Evolutionary conservation across 2,113 vertebrate genomes (phyloP).

Genomic region (Callipepla squamata): DNA sequence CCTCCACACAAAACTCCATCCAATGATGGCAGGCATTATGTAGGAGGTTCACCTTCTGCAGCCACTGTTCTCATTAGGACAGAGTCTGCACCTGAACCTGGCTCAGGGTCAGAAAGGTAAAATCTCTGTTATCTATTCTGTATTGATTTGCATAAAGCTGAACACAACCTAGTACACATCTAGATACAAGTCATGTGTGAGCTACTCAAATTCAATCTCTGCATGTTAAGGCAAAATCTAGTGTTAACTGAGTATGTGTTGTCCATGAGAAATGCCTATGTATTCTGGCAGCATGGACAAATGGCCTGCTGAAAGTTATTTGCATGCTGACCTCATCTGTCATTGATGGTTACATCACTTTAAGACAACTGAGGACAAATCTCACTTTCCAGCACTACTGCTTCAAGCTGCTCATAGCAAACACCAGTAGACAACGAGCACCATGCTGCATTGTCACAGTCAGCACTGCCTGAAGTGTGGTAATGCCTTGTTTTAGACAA

Average conservation of each 20-base stretch:
- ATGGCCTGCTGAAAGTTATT: not conserved
- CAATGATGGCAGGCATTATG: accelerated
- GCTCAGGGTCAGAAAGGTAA: not conserved
- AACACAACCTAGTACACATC: not conserved
- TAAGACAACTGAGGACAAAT: conserved; percentile 51
- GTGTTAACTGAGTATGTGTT: not conserved
- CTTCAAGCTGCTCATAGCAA: not conserved
- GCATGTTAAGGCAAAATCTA: not conserved
- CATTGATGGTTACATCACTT: conserved; percentile 32
- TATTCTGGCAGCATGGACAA: too few species aligned
- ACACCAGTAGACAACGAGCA: not conserved
- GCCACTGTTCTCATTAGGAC: not conserved
- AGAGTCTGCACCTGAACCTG: not conserved
- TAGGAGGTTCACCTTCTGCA: not conserved
- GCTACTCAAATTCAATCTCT: not conserved
- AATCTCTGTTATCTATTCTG: not conserved
- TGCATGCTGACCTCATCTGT: conserved; percentile 31
- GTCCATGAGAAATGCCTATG: too few species aligned
- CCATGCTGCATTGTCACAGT: accelerated
- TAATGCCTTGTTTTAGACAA: not conserved
- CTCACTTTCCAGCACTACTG: not conserved
- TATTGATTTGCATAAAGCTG: conserved; percentile 10
- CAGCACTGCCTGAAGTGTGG: not conserved
- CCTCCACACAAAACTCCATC: not conserved
- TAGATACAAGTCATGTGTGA: not conserved